These are phyloP conservation scores for Lampris incognitus DNA, from an alignment of 2,113 vertebrate genomes.

Conservation along the genomic window DNA sequence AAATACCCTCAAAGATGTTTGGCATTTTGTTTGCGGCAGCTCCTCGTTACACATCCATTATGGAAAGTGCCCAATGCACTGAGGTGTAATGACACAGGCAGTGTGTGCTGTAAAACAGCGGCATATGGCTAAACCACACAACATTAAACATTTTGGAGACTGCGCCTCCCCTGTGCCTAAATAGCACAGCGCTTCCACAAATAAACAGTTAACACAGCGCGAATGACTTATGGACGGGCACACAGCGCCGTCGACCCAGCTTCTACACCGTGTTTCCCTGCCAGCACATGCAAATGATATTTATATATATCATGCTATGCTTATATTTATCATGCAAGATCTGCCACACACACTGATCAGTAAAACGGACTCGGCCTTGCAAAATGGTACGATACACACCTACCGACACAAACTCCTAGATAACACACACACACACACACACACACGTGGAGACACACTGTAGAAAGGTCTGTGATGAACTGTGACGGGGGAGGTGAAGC, in stretches of 20 bases:
- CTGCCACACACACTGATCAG: no score
- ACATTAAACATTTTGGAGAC: constrained; percentile 83
- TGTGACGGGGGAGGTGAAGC: neutral
- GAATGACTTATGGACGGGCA: constrained; percentile 70
- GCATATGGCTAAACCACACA: constrained; percentile 85
- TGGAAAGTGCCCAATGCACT: constrained; percentile 74
- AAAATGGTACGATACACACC: neutral
- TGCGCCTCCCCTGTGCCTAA: constrained; percentile 77
- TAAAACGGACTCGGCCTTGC: no score
- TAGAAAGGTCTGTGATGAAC: no score
- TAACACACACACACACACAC: constrained; percentile 34
- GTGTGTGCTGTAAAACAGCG: constrained; percentile 76
- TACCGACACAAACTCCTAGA: constrained; percentile 23
- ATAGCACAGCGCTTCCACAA: constrained; percentile 80
- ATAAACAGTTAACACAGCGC: constrained; percentile 78
- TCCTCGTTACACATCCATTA: constrained; percentile 78
- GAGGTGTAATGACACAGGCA: constrained; percentile 80
- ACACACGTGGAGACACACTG: neutral
- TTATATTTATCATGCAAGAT: no score
- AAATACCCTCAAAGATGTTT: constrained; percentile 71
- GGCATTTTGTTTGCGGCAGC: constrained; percentile 68
- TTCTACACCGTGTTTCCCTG: constrained; percentile 42
- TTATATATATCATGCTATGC: no score
- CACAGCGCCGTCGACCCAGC: constrained; percentile 49
- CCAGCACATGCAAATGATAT: no score